Percentiles rank a stretch among this genome's conserved stretches.
Conservation (phyloP, 2,113 vertebrate genomes). For the Tinamus guttatus region DNA sequence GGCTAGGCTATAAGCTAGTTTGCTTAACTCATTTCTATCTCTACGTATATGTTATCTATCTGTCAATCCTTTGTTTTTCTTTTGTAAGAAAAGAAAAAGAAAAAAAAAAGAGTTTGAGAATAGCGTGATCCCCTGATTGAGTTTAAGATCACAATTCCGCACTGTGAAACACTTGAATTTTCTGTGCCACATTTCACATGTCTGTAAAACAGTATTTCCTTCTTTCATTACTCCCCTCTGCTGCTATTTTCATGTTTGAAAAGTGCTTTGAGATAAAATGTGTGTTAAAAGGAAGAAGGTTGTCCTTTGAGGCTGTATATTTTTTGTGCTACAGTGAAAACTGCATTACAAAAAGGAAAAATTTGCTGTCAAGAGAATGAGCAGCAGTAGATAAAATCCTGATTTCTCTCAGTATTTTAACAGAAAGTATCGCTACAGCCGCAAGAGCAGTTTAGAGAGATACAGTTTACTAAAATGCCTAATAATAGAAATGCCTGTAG, state of each 20-base stretch:
- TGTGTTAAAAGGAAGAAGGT: neutral
- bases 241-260: neutral
- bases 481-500: neutral
- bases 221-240: rapidly evolving
- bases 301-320: neutral
- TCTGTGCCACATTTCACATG: neutral
- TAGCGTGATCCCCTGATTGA: rapidly evolving
- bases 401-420: neutral
- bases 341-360: neutral
- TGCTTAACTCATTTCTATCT: neutral
- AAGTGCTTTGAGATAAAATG: neutral
- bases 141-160: rapidly evolving
- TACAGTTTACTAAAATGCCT: neutral
- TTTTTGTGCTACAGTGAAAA: neutral
- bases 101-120: neutral
- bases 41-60: neutral
- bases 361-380: neutral
- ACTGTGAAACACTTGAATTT: rapidly evolving
- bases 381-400: neutral
- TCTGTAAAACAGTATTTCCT: neutral
- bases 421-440: neutral
- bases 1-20: neutral
- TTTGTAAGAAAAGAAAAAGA: neutral
- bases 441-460: neutral
- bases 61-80: neutral